Conservation (phyloP, 1,140 invertebrate genomes). For the Megathymus violae region DNA sequence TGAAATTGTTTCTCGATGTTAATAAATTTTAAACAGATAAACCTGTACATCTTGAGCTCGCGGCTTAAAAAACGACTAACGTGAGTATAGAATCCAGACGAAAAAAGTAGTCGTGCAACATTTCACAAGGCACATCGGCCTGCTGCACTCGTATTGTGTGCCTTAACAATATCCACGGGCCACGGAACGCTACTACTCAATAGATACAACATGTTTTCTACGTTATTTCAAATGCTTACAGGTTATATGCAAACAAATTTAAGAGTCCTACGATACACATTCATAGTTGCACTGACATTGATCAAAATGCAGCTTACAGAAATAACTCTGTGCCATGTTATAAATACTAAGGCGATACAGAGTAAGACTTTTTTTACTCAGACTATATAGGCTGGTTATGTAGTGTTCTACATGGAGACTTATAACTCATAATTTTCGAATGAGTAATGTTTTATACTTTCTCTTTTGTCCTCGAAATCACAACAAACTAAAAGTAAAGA, state of each 20-base stretch:
- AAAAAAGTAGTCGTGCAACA: slow-evolving; percentile 83
- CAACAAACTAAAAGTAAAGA: not conserved
- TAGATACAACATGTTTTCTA: slow-evolving; percentile 62
- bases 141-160: slow-evolving; percentile 77
- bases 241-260: slow-evolving; percentile 63
- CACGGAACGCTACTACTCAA: slow-evolving; percentile 61
- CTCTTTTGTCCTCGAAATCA: not conserved
- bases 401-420: not conserved
- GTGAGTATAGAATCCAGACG: slow-evolving; percentile 82
- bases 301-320: too few species aligned
- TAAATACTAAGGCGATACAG: too few species aligned
- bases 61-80: slow-evolving; percentile 80
- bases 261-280: slow-evolving; percentile 64
- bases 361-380: not conserved
- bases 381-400: not conserved
- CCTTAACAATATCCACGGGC: slow-evolving; percentile 76
- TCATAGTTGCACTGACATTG: slow-evolving; percentile 53
- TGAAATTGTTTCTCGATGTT: slow-evolving; percentile 83
- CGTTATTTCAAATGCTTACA: slow-evolving; percentile 71
- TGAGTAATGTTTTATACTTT: not conserved
- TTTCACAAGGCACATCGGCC: slow-evolving; percentile 81
- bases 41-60: slow-evolving; percentile 81
- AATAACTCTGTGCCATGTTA: too few species aligned
- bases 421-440: slow-evolving; percentile 9
- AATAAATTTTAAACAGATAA: slow-evolving; percentile 84